Evolutionary conservation across 2,888 invertebrate genomes (phyloP).

Genomic region (Cheilosia vulpina): DNA sequence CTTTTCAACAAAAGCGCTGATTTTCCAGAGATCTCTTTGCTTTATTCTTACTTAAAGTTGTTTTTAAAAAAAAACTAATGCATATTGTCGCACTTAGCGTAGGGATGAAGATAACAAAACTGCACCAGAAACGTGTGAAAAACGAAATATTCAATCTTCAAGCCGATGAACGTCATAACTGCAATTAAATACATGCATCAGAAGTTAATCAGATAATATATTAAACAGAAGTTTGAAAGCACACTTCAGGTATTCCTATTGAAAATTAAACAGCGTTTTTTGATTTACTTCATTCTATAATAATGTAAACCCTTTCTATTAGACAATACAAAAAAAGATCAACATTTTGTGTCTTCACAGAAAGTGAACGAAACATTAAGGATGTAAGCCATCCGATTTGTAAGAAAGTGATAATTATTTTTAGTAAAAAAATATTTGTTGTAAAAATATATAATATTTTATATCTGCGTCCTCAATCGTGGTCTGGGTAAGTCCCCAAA

Average conservation of each 20-base stretch:
- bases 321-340: background rate
- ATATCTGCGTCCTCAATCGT: conserved; percentile 93
- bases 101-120: no score
- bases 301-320: background rate
- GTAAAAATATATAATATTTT: conserved; percentile 77
- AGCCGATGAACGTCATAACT: no score
- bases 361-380: background rate
- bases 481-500: conserved; percentile 95
- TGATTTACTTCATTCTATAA: background rate
- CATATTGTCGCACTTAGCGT: background rate
- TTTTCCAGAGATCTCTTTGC: conserved; percentile 5
- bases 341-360: background rate
- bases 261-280: background rate
- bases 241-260: background rate
- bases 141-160: no score
- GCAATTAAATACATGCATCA: background rate
- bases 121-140: no score
- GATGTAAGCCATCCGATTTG: conserved; percentile 9
- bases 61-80: background rate
- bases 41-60: background rate
- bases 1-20: background rate
- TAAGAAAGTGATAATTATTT: conserved; percentile 7
- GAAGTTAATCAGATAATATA: background rate
- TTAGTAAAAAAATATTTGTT: conserved; percentile 15
- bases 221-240: background rate